Conservation (phyloP, 2,888 invertebrate species). For the Archips crataeganus region DNA sequence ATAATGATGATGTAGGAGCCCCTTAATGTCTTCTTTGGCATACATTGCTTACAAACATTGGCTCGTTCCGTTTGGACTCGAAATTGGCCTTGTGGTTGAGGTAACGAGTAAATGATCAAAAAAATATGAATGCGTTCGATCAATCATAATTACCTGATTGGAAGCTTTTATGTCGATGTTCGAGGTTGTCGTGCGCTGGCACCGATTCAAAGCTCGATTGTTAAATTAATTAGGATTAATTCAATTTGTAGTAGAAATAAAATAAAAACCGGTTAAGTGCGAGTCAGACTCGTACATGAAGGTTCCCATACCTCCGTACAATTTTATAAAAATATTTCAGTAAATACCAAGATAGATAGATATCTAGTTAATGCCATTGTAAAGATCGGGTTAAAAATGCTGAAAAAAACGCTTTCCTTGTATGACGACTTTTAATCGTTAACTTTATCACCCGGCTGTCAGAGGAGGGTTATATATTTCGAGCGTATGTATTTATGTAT, state of each 20-base stretch:
- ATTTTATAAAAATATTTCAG: too few species aligned
- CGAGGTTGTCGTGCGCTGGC: conserved; percentile 15
- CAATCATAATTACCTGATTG: conserved; percentile 47
- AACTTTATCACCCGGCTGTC: too few species aligned
- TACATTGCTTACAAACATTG: conserved; percentile 34
- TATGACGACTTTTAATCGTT: too few species aligned
- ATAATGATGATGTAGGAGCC: conserved; percentile 46
- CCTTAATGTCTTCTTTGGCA: conserved; percentile 47
- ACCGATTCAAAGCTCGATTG: background rate
- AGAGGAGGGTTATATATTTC: too few species aligned
- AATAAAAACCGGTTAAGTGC: background rate
- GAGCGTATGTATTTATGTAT: too few species aligned
- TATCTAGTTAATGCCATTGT: too few species aligned
- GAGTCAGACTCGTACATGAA: too few species aligned
- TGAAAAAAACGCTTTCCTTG: too few species aligned
- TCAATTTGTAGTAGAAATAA: background rate
- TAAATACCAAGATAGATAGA: too few species aligned
- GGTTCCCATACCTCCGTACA: too few species aligned
- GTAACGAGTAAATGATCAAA: conserved; percentile 30
- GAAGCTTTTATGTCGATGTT: conserved; percentile 40
- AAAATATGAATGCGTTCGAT: conserved; percentile 42
- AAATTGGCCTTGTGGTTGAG: conserved; percentile 44
- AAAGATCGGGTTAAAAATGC: too few species aligned
- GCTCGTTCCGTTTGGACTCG: conserved; percentile 29
- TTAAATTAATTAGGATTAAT: conserved; percentile 30